Evolutionary conservation across 2,888 invertebrate species (phyloP).

Genomic region (Altica lythri): DNA sequence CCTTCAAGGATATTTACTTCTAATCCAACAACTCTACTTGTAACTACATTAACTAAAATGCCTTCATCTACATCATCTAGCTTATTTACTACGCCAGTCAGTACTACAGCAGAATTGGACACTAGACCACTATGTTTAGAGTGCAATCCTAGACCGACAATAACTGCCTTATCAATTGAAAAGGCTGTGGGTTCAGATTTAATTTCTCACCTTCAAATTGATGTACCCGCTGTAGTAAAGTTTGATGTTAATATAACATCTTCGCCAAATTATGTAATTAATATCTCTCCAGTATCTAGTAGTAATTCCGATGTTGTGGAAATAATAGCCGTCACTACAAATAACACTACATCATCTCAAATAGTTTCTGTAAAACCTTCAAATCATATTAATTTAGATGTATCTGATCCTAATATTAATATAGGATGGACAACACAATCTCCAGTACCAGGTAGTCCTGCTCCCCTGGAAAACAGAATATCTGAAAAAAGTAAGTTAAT

Average conservation of each 20-base stretch:
- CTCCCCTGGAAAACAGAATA: conserved; percentile 14
- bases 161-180: background rate
- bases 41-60: background rate
- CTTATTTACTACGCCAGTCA: too few species aligned
- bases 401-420: conserved; percentile 25
- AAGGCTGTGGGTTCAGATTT: background rate
- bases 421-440: conserved; percentile 23
- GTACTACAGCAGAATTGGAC: too few species aligned
- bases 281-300: conserved; percentile 6
- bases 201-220: conserved; percentile 12
- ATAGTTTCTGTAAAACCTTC: background rate
- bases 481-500: conserved; percentile 30
- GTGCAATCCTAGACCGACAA: background rate
- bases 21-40: too few species aligned
- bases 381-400: conserved; percentile 25
- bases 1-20: background rate
- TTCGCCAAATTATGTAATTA: conserved; percentile 15
- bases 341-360: background rate
- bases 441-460: background rate
- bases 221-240: conserved; percentile 23
- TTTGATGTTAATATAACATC: conserved; percentile 25
- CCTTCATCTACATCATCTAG: too few species aligned
- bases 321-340: conserved; percentile 9
- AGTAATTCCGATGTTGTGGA: conserved; percentile 21
- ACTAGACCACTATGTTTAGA: background rate